Base-by-base conservation (phyloP, 1,140 invertebrate genomes). In the Phortica variegata region DNA sequence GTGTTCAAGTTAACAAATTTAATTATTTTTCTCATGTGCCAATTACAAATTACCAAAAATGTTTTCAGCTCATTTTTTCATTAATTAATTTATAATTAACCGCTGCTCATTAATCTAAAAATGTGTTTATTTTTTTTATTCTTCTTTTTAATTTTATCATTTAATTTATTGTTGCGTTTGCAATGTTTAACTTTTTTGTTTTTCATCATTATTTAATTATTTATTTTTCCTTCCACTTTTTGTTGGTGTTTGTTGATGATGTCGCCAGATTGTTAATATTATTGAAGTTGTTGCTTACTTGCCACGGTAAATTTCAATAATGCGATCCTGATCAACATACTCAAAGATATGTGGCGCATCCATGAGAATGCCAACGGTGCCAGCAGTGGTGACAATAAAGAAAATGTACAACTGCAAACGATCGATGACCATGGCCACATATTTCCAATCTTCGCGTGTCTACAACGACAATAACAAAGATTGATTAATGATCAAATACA, bases 401-500 rank as follows among this genome's bases (percentile, higher is more conserved):
- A 99, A 99, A 60, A 98, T 89, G 76, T 96, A 95, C 47, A 99
- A 82, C 74, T 98, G 91, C 39, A 99, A 81, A 61, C 97, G 86
- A 82, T 99, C 97, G 60, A 99, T 96, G 21, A 99, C 96, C 91
- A 98, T 97, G 23, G 96, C 95, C 6, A 99, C 95, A 77, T 98
- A 99, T 74, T 98, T 98, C 97, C 97, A 99, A 79, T 99, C 97
- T 79, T 97, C 95, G 48, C 94, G 85, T 47, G 95, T 94, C 94
- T 97, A 77, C 19, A 82, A 80, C 20, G 39, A 45, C 49, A 44
- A n/a, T n/a, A n/a, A n/a, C 17, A 5, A 33, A 36, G 15, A 18
- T 16, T n/a, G 18, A 33, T 36, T 44, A 10, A 39, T 20, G 16
- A 13, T 3, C 1, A 12, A n/a, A 17, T 4, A 7, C 26, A 29